Percentiles rank a stretch among this genome's conserved stretches.
Conservation (phyloP, 2,888 invertebrate species). For the Adelognathus sp. region DNA sequence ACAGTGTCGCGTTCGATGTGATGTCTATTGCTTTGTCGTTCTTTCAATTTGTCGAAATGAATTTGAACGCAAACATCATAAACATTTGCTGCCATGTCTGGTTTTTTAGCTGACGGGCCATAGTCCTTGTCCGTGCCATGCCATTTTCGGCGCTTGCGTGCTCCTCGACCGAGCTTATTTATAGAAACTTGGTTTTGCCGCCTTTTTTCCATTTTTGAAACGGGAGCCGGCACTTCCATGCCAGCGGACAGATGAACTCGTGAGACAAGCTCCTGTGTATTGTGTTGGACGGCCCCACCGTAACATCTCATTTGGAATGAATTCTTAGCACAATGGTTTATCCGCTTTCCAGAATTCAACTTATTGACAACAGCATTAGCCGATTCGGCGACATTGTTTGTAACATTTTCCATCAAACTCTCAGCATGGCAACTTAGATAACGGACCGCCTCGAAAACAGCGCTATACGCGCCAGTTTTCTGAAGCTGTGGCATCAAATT, state of each 20-base stretch:
- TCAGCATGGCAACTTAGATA: conserved; percentile 42
- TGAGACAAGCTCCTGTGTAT: no score
- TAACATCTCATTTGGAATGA: no score
- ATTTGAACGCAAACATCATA: background rate
- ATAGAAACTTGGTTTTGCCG: background rate
- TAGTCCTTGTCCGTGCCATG: no score
- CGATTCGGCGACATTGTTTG: conserved; percentile 60
- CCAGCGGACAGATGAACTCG: no score
- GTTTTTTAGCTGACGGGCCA: background rate
- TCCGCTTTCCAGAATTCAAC: conserved; percentile 58
- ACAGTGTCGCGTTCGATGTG: conserved; percentile 22
- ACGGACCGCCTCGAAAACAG: conserved; percentile 29
- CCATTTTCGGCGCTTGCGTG: background rate
- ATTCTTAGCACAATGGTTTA: conserved; percentile 66
- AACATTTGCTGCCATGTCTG: background rate
- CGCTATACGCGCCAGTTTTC: conserved; percentile 36
- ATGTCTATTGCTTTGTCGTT: background rate
- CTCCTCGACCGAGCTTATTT: no score
- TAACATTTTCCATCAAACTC: conserved; percentile 56
- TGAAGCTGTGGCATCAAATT: conserved; percentile 5
- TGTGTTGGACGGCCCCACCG: no score
- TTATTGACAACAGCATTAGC: conserved; percentile 34
- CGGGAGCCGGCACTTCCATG: background rate
- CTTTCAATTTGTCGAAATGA: background rate
- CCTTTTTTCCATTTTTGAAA: no score